These are phyloP conservation scores for Rallus crepitans DNA, from an alignment of 2,797 vertebrate species.

Conservation along the genomic window DNA sequence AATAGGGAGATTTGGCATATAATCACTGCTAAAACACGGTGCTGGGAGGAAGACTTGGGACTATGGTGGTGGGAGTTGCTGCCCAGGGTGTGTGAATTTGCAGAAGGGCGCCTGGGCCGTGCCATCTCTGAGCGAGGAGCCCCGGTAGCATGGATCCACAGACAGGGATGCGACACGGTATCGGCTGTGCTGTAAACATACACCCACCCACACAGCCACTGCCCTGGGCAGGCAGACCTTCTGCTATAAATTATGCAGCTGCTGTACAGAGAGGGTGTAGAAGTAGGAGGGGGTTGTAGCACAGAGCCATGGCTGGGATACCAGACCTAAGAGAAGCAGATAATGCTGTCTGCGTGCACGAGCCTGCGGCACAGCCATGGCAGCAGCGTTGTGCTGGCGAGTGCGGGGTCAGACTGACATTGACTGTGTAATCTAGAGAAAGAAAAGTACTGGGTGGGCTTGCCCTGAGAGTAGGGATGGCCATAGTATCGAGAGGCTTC, in stretches of 20 bases:
- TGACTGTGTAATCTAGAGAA: not conserved
- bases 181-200: not conserved
- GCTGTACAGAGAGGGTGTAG: not conserved
- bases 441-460: not conserved
- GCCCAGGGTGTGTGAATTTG: not conserved
- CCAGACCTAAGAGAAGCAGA: not conserved
- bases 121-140: not conserved
- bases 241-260: not conserved
- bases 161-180: rapidly evolving
- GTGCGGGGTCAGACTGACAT: rapidly evolving
- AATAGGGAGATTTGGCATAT: rapidly evolving
- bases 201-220: not conserved
- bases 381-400: not conserved
- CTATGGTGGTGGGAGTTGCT: not conserved
- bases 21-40: not conserved
- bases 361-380: rapidly evolving
- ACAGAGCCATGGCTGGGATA: not conserved
- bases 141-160: not conserved
- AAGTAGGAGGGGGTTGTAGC: not conserved
- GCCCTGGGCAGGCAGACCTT: not conserved
- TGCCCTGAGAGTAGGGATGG: not conserved
- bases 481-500: not conserved
- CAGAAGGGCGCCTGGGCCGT: not conserved
- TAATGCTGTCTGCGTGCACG: rapidly evolving
- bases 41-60: not conserved